These are phyloP conservation scores for Frankliniella fusca DNA, from an alignment of 2,888 invertebrate genomes.

Conservation along the genomic window DNA sequence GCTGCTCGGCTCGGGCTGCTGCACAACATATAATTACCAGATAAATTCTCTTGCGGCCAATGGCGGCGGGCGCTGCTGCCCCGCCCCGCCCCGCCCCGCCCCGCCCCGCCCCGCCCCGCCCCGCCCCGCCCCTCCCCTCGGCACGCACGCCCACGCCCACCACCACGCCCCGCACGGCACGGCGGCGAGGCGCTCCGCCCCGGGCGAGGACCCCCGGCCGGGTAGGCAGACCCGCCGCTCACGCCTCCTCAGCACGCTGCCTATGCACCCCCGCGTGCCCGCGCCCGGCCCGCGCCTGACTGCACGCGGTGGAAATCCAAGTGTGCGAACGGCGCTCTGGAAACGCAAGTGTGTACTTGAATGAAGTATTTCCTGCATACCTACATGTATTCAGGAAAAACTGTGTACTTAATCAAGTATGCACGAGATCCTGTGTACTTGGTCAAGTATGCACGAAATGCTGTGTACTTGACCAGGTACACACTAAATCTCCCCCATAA, in stretches of 20 bases:
- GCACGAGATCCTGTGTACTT: no score
- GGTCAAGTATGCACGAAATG: no score
- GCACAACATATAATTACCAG: slow-evolving; percentile 24
- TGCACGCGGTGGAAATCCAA: no score
- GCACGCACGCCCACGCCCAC: neutral
- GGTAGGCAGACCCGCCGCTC: neutral
- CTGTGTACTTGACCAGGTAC: no score
- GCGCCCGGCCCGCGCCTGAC: no score
- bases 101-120: neutral
- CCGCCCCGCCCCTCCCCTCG: neutral
- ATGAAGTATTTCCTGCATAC: no score
- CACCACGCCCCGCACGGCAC: neutral
- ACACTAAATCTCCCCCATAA: no score
- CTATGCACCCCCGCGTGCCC: neutral
- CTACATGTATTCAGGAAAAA: no score
- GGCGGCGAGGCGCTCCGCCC: neutral
- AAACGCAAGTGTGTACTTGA: no score
- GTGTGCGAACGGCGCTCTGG: no score
- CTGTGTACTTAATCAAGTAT: no score
- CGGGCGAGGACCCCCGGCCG: neutral
- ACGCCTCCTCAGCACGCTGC: neutral
- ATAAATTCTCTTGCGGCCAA: neutral
- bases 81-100: neutral
- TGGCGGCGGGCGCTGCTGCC: neutral
- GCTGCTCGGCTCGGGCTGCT: no score